Evolutionary conservation across 2,113 vertebrate species (phyloP).

Genomic region (Peromyscus maniculatus): DNA sequence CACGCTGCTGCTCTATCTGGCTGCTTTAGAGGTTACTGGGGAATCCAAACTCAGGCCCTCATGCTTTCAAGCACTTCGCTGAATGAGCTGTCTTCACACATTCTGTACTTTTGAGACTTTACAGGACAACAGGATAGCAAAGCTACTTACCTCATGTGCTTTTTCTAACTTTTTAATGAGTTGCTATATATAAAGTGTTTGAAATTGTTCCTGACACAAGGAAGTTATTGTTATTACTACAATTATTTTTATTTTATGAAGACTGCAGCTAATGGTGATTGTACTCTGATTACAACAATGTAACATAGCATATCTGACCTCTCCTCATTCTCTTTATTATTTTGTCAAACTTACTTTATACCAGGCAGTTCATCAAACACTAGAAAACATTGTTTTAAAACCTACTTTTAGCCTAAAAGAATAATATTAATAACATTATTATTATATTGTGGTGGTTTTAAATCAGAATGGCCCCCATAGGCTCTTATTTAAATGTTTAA

Average conservation of each 20-base stretch:
- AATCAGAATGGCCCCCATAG: not conserved
- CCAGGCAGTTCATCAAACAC: not conserved
- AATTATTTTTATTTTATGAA: not conserved
- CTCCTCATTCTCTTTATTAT: not conserved
- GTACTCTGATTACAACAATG: not conserved
- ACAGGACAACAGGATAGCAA: not conserved
- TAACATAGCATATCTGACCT: not conserved
- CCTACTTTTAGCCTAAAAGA: conserved; percentile 40
- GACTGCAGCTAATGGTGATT: not conserved
- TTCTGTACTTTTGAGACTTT: not conserved
- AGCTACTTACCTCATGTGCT: not conserved
- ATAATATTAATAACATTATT: not conserved
- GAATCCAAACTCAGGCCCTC: not conserved
- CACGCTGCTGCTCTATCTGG: not conserved
- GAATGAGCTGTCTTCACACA: not conserved
- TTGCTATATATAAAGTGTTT: not conserved
- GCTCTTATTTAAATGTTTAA: not conserved
- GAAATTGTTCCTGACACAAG: not conserved
- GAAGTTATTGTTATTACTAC: not conserved
- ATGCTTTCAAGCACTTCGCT: not conserved
- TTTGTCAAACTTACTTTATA: not conserved
- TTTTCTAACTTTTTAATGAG: not conserved
- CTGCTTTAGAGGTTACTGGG: not conserved
- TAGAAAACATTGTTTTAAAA: conserved; percentile 21
- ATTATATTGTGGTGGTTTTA: not conserved